These are phyloP conservation scores for Drosophila meridionalis DNA, from an alignment of 2,888 invertebrate genomes.

Conservation along the genomic window DNA sequence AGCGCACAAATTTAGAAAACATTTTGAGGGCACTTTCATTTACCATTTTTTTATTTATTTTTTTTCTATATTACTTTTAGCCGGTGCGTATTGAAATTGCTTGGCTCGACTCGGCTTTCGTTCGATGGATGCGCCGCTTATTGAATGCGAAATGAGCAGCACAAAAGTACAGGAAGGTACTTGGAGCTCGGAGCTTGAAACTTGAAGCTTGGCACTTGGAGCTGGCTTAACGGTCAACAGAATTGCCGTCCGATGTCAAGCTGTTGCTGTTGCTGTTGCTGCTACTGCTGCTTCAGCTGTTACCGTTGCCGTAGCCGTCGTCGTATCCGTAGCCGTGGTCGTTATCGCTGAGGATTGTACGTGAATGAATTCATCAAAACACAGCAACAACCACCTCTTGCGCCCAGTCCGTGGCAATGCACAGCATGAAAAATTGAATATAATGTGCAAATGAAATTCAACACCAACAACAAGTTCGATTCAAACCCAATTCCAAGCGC, in stretches of 20 bases:
- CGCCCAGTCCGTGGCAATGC: slow-evolving; percentile 39
- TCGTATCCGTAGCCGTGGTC: slow-evolving; percentile 27
- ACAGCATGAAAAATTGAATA: slow-evolving; percentile 70
- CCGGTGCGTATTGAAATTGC: slow-evolving; percentile 75
- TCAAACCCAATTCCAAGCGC: slow-evolving; percentile 13
- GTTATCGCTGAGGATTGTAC: slow-evolving; percentile 56
- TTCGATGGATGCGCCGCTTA: slow-evolving; percentile 77
- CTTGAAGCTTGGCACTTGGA: slow-evolving; percentile 50
- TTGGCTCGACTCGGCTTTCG: slow-evolving; percentile 68
- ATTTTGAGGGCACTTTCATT: slow-evolving; percentile 83
- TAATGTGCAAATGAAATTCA: slow-evolving; percentile 77
- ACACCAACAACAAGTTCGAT: slow-evolving; percentile 41
- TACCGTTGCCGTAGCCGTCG: slow-evolving; percentile 37
- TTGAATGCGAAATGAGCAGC: slow-evolving; percentile 75
- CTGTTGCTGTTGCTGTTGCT: slow-evolving; percentile 2
- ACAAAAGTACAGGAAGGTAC: slow-evolving; percentile 53
- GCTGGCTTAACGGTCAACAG: slow-evolving; percentile 71
- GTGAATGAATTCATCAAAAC: slow-evolving; percentile 73
- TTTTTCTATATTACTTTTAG: slow-evolving; percentile 49
- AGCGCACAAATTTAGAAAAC: slow-evolving; percentile 78
- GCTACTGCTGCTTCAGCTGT: neutral
- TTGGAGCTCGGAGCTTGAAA: slow-evolving; percentile 43
- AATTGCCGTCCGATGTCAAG: slow-evolving; percentile 38
- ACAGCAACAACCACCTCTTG: slow-evolving; percentile 28
- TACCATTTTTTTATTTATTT: slow-evolving; percentile 50